A percentile compares a stretch with the other conserved stretches of the same genome.
Evolutionary conservation across 1,140 invertebrate species (phyloP).

Genomic region (Eubasilissa regina): DNA sequence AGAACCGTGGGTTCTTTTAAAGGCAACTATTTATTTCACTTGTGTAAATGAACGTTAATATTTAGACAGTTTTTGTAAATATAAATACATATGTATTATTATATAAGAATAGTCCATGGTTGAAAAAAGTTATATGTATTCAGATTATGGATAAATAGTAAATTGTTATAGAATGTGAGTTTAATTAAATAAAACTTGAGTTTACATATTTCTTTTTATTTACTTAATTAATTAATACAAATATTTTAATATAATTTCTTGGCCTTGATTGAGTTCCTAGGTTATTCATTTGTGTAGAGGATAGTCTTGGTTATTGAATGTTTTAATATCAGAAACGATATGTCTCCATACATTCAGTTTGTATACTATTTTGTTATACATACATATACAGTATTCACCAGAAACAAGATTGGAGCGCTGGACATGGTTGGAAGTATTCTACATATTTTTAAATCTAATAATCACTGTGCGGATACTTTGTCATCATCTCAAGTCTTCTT

Average conservation of each 20-base stretch:
- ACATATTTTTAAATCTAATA: too few species aligned
- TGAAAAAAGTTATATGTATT: constrained; percentile 15
- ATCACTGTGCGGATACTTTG: too few species aligned
- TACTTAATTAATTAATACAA: not conserved
- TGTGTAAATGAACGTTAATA: not conserved
- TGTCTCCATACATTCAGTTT: too few species aligned
- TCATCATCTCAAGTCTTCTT: too few species aligned
- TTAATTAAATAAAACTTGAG: constrained; percentile 38
- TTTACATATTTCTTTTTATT: not conserved
- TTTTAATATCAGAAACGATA: too few species aligned
- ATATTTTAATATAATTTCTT: not conserved
- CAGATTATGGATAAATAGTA: constrained; percentile 8
- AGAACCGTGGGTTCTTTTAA: too few species aligned
- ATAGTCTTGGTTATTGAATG: too few species aligned
- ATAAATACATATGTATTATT: constrained; percentile 9
- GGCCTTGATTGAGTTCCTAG: not conserved
- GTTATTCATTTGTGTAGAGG: not conserved
- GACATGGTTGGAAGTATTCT: too few species aligned
- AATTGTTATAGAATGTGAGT: constrained; percentile 40
- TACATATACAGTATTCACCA: too few species aligned
- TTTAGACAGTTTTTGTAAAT: constrained; percentile 37
- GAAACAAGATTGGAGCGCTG: too few species aligned
- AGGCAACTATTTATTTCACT: not conserved
- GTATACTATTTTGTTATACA: too few species aligned
- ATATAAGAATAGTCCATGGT: constrained; percentile 26